Evolutionary conservation across 2,113 vertebrate genomes (phyloP).

Genomic region (Ictalurus furcatus): DNA sequence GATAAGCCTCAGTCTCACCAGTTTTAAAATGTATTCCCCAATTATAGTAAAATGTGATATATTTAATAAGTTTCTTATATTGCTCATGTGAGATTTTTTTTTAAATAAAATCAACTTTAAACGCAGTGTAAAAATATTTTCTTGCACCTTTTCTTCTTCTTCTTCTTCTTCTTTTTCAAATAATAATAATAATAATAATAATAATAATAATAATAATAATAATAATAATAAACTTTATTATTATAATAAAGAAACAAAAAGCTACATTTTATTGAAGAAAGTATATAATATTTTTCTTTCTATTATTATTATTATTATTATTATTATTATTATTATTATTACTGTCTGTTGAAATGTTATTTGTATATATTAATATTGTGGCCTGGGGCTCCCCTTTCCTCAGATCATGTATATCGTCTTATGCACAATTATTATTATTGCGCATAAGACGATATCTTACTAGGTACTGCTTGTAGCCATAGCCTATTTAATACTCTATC

Average conservation of each 20-base stretch:
- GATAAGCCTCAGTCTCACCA: background rate
- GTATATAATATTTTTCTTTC: background rate
- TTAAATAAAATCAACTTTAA: background rate
- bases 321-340: constrained; percentile 3
- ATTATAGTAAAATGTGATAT: background rate
- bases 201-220: background rate
- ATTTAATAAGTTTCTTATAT: background rate
- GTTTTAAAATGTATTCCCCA: background rate
- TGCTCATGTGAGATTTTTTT: background rate
- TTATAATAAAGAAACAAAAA: no score
- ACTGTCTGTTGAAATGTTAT: constrained; percentile 26
- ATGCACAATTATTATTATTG: constrained; percentile 48
- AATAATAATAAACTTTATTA: no score
- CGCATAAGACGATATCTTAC: constrained; percentile 54
- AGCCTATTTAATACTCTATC: background rate
- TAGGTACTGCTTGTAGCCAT: background rate
- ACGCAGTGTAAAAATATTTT: no score
- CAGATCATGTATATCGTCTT: constrained; percentile 40
- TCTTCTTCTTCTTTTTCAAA: background rate
- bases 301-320: constrained; percentile 1
- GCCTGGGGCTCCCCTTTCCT: constrained; percentile 28
- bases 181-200: background rate
- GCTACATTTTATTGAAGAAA: background rate
- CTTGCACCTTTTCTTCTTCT: background rate
- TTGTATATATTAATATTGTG: constrained; percentile 53